Percentiles rank a stretch among this genome's conserved stretches.
phyloP scores from a whole-genome alignment of 2,797 vertebrate genomes.

The Dendrocincla fuliginosa region DNA sequence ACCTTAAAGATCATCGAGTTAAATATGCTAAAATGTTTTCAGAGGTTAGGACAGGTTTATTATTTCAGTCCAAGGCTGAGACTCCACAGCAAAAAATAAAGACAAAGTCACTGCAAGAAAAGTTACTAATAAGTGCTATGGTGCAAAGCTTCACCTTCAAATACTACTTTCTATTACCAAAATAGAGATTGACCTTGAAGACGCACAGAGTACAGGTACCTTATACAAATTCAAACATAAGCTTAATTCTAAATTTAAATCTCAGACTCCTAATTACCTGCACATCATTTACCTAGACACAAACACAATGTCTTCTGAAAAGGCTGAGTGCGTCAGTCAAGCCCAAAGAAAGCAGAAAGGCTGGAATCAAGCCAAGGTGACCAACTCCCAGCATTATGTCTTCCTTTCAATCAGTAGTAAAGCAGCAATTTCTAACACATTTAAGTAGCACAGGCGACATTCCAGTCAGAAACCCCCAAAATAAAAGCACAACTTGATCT shows the following conservation, averaged over 20 bases:
- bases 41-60: not conserved
- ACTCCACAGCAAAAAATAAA: not conserved
- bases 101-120: not conserved
- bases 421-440: not conserved
- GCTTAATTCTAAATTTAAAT: not conserved
- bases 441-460: not conserved
- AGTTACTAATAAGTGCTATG: not conserved
- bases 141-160: not conserved
- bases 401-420: not conserved
- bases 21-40: not conserved
- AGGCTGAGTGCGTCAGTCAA: not conserved
- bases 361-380: not conserved
- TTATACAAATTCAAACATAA: not conserved
- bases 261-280: not conserved
- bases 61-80: not conserved
- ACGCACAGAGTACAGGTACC: not conserved
- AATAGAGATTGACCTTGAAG: not conserved
- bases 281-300: not conserved
- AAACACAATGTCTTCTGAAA: not conserved
- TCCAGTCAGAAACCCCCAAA: not conserved
- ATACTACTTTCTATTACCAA: not conserved
- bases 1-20: not conserved
- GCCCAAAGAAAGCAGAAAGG: not conserved
- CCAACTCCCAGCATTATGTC: not conserved
- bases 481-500: not conserved